Evolutionary conservation across 2,113 vertebrate genomes (phyloP).

Genomic region (Colaptes auratus): DNA sequence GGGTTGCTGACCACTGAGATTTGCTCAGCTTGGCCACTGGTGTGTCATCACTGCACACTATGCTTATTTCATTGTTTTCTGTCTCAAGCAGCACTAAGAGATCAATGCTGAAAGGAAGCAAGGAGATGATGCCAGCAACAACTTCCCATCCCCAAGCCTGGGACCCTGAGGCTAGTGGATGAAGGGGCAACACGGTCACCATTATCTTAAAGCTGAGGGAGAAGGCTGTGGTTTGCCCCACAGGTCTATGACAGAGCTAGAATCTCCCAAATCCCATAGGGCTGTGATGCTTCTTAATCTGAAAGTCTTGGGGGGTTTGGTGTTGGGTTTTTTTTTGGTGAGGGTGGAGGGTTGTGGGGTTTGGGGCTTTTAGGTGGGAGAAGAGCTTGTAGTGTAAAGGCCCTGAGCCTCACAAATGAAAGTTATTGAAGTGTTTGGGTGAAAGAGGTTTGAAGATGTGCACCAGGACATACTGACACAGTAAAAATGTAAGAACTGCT

Average conservation of each 20-base stretch:
- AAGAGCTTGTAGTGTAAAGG: not conserved
- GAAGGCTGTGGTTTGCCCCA: not conserved
- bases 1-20: not conserved
- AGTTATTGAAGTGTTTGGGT: not conserved
- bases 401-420: not conserved
- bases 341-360: not conserved
- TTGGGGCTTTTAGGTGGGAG: not conserved
- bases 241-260: not conserved
- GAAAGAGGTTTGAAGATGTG: not conserved
- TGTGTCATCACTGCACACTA: not conserved
- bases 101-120: not conserved
- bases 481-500: not conserved
- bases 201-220: not conserved
- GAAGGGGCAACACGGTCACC: not conserved
- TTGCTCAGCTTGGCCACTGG: not conserved
- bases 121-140: not conserved
- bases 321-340: not conserved
- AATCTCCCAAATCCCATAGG: not conserved
- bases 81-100: not conserved
- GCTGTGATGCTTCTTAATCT: not conserved
- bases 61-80: not conserved
- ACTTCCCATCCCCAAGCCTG: not conserved
- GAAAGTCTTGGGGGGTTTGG: not conserved
- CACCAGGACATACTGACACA: not conserved
- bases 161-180: not conserved